Base-by-base conservation (phyloP, 2,888 invertebrate species). In the Drosophila testacea region DNA sequence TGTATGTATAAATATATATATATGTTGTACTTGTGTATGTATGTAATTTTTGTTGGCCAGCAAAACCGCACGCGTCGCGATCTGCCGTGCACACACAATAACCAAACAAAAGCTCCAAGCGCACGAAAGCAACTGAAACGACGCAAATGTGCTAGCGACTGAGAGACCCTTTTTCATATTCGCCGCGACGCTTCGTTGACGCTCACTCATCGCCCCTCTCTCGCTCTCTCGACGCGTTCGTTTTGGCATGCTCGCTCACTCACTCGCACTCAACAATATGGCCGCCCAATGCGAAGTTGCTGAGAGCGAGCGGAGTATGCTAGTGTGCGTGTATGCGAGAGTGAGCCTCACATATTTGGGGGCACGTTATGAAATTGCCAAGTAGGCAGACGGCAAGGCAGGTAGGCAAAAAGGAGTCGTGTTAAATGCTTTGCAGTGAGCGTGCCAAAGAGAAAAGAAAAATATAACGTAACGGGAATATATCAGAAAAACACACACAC, bases 101-200 rank as follows among this genome's bases (percentile, higher is more conserved):
- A 86, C 89, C 89, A 90, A 91, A 90, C 90, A 90, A 91, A 91
- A 91, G 89, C 91, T 89, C 88, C 90, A 89, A 90, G 90, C 89
- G 90, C 78, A 87, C 83, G 81, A 91, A 89, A 86, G 85, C 88
- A 89, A 90, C 89, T 90, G 90, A 90, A 83, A 83, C 90, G 81
- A 80, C 82, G 74, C 87, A 81, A 87, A 87, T 74, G 82, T 72
- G 73, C 71, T 65, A 66, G 79, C 69, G 61, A 72, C 81, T 78
- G 79, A 86, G 86, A 78, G 87, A 88, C 81, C 83, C 68, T 76
- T 76, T 69, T 82, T 76, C 60, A 61, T 59, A 54, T 83, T 83
- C 71, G 67, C 54, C 77, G 70, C 62, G 76, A 56, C 83, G 64
- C 71, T 50, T 39, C 69, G 67, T 69, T 72, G 74, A 38, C 41